Evolutionary conservation across 2,113 vertebrate species (phyloP), one percentile per base, ranked within the genome.

Genomic region (Protomyctophum bolini): DNA sequence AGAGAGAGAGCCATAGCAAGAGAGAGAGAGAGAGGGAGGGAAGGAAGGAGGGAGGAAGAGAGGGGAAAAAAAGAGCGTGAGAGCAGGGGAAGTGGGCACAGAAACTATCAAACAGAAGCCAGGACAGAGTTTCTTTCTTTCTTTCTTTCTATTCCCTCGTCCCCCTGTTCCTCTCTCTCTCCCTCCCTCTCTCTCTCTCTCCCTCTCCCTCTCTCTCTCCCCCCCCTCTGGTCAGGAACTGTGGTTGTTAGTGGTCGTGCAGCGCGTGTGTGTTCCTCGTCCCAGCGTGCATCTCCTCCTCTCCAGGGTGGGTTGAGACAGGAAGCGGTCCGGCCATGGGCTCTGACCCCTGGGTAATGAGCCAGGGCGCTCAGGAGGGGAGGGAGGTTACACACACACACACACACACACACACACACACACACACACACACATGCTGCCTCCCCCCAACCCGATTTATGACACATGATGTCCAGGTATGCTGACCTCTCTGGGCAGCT

Each of bases 331-430:
- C 75, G 86, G 79, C 84, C 84, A 69, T 87, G 85, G 87, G 86
- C 86, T 89, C 61, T 90, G 91, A 90, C 90, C 90, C 87, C 86
- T 87, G 84, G 85, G 86, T 91, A 90, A 92, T 83, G 86, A 89
- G 86, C 60, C 10, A 81, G 67, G 66, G 76, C 73, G 82, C 79
- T 84, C 75, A 29, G 75, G 81, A 71, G 80, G 78, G 78, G 9
- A 21, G 21, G 56, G 6, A 72, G 75, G 81, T 70, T 72, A 64
- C 63, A 45, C 21, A 57, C 21, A 59, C 58, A 59, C 58, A 59
- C 11, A 45, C 48, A 68, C 47, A 60, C 51, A 61, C 59, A 47
- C 33, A 61, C 14, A 21, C 41, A 21, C 14, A 29, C 3, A 14
- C 21, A 11, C 47, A 63, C 48, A 8, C 15, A n/a, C 60, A 6